Conservation (phyloP, 2,888 invertebrate genomes). For the Tetranychus piercei region DNA sequence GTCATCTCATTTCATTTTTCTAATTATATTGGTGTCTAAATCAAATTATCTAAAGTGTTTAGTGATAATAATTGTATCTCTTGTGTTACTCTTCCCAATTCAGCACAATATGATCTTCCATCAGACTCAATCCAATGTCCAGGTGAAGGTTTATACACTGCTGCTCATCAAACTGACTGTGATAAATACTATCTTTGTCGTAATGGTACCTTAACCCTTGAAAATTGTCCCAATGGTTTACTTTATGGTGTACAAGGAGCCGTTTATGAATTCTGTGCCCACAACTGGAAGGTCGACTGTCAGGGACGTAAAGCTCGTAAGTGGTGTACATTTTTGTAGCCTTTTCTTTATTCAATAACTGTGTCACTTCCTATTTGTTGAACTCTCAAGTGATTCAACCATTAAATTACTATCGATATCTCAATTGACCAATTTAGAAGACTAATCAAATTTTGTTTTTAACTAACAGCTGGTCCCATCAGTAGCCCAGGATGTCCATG, state of each 20-base stretch:
- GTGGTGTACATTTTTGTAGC: not conserved
- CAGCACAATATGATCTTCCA: not conserved
- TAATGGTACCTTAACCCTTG: slow-evolving; percentile 70
- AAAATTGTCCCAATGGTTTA: slow-evolving; percentile 76
- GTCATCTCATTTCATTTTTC: too few relatives aligned
- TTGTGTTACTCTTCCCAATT: not conserved
- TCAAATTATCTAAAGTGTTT: not conserved
- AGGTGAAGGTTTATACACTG: slow-evolving; percentile 24
- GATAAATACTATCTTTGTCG: slow-evolving; percentile 67
- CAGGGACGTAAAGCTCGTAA: slow-evolving; percentile 30
- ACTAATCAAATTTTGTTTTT: not conserved
- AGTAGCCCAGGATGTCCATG: slow-evolving; percentile 33
- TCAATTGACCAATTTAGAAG: too few relatives aligned
- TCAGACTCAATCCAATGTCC: slow-evolving; percentile 22
- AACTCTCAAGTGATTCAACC: too few relatives aligned
- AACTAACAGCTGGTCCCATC: slow-evolving; percentile 26
- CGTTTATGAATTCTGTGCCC: slow-evolving; percentile 79
- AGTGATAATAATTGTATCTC: not conserved
- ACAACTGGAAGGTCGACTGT: slow-evolving; percentile 77
- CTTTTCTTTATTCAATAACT: slow-evolving; percentile 15
- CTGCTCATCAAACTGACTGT: slow-evolving; percentile 25
- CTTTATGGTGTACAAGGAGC: slow-evolving; percentile 76
- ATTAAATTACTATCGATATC: too few relatives aligned
- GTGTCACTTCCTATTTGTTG: not conserved
- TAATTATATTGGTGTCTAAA: not conserved